Percentiles rank a stretch among this genome's conserved stretches.
phyloP scores from a whole-genome alignment of 2,113 vertebrate genomes.

The Siniperca chuatsi region DNA sequence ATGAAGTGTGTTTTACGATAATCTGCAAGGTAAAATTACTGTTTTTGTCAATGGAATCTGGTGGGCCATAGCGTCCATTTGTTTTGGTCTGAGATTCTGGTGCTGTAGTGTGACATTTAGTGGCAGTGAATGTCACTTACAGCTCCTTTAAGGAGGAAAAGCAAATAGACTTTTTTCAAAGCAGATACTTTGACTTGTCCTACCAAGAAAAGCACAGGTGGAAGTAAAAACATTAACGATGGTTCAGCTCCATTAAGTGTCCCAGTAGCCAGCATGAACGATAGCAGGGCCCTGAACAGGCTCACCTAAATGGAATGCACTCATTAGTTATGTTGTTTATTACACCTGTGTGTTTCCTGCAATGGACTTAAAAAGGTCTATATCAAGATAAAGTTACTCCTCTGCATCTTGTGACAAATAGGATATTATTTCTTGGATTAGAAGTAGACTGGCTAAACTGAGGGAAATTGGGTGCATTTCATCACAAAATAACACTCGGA shows the following conservation, averaged over 20 bases:
- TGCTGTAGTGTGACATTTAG: too few relatives aligned
- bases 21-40: too few relatives aligned
- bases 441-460: neutral
- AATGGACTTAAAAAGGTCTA: neutral
- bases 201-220: neutral
- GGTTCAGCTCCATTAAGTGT: neutral
- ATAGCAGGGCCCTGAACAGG: neutral
- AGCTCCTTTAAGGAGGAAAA: neutral
- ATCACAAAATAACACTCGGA: conserved; percentile 10
- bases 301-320: neutral
- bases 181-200: neutral
- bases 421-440: neutral
- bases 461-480: neutral
- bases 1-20: too few relatives aligned
- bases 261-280: neutral
- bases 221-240: conserved; percentile 8
- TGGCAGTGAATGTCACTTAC: too few relatives aligned
- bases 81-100: too few relatives aligned
- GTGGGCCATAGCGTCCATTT: too few relatives aligned
- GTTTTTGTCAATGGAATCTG: too few relatives aligned
- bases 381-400: neutral
- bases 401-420: neutral
- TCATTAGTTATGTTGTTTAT: neutral
- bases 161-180: neutral
- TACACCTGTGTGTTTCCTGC: neutral